A percentile compares a stretch with the other conserved stretches of the same genome.
Evolutionary conservation across 1,140 invertebrate genomes (phyloP).

Genomic region (Papilio aristodemus): DNA sequence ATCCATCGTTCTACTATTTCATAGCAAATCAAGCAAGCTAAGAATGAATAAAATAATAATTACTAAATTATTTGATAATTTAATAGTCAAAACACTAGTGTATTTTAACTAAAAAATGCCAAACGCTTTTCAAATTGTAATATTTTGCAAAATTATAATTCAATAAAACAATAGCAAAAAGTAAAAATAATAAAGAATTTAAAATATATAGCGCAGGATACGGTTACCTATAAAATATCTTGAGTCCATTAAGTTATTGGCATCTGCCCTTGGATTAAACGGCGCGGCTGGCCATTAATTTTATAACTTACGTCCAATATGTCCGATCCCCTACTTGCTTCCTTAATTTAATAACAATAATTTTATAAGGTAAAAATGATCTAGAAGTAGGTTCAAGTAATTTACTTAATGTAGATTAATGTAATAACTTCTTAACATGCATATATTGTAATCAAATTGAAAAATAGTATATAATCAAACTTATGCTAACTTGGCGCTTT

Average conservation of each 20-base stretch:
- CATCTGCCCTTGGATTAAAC: constrained; percentile 28
- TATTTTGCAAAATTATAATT: no score
- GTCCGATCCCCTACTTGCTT: constrained; percentile 14
- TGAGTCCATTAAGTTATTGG: constrained; percentile 33
- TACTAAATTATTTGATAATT: no score
- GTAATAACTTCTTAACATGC: no score
- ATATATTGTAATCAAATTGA: no score
- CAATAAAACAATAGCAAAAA: not conserved
- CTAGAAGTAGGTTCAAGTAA: not conserved
- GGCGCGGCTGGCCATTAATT: constrained; percentile 22
- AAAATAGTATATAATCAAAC: no score
- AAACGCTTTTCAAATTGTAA: no score
- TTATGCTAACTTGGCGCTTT: not conserved
- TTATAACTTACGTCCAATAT: constrained; percentile 25
- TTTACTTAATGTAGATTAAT: not conserved
- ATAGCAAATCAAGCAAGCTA: no score
- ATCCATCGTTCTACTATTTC: no score
- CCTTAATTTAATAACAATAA: constrained; percentile 29
- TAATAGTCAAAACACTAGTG: no score
- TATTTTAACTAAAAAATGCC: no score
- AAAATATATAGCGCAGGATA: not conserved
- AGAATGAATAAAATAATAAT: no score
- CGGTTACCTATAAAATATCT: constrained; percentile 25
- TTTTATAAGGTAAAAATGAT: constrained; percentile 1
- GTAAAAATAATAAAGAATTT: not conserved